Evolutionary conservation across 2,113 vertebrate genomes (phyloP).

Genomic region (Corvus moneduloides): DNA sequence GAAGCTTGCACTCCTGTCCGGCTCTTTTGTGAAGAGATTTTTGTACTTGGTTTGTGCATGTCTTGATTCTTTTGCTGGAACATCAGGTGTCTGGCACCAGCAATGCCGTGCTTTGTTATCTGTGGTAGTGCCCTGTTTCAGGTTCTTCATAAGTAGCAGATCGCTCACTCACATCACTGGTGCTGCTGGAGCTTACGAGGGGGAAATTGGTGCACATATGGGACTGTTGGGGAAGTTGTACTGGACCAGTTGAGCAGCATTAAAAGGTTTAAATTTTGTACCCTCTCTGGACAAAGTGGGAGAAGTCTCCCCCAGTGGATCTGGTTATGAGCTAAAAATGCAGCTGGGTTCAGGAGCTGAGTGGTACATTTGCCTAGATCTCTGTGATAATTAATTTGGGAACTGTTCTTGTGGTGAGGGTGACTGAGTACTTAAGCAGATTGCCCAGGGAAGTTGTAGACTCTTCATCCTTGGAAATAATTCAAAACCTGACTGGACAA

Average conservation of each 20-base stretch:
- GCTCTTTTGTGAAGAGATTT: background rate
- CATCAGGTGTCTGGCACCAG: background rate
- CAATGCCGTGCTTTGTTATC: background rate
- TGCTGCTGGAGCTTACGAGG: background rate
- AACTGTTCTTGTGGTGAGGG: background rate
- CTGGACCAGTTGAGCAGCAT: background rate
- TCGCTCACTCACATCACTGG: background rate
- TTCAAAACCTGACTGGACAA: background rate
- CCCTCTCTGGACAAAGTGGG: background rate
- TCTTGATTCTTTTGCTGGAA: background rate
- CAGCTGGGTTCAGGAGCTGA: background rate
- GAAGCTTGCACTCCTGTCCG: background rate
- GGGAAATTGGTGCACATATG: background rate
- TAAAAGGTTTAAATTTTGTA: background rate
- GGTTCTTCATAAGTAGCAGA: background rate
- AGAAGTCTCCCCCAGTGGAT: background rate
- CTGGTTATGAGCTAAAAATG: background rate
- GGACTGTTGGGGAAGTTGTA: background rate
- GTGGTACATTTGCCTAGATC: background rate
- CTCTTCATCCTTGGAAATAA: background rate
- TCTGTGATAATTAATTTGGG: background rate
- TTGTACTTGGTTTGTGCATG: background rate
- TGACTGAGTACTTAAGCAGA: background rate
- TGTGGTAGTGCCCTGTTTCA: background rate
- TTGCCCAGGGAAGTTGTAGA: background rate